These are phyloP conservation scores for Chinchilla lanigera DNA, from an alignment of 2,113 vertebrate genomes.

Conservation along the genomic window DNA sequence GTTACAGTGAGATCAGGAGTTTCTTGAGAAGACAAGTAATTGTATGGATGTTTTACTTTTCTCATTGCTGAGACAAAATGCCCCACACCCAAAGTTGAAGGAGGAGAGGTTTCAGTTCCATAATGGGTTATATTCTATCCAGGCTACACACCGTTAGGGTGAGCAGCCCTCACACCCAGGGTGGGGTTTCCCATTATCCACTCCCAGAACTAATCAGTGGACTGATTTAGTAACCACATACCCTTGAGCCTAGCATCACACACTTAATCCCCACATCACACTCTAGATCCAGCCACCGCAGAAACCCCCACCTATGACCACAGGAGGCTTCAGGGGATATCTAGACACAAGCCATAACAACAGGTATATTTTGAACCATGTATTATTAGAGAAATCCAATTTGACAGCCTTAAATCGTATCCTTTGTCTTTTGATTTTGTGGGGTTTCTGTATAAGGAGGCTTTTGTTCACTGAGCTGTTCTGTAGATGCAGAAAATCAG, in stretches of 20 bases:
- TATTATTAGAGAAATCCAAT: neutral
- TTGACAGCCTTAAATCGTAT: neutral
- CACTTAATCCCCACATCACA: too few species aligned
- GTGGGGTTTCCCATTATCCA: neutral
- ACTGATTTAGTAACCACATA: neutral
- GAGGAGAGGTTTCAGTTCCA: too few species aligned
- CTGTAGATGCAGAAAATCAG: neutral
- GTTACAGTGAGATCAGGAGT: neutral
- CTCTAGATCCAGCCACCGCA: too few species aligned
- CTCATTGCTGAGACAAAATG: neutral
- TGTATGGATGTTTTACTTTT: neutral
- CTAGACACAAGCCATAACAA: neutral
- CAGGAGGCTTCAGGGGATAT: neutral
- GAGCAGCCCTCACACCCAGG: neutral
- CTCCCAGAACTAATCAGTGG: neutral
- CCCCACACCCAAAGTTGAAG: neutral
- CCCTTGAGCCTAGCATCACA: neutral
- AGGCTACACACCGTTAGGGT: neutral
- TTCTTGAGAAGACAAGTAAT: neutral
- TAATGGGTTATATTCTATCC: neutral
- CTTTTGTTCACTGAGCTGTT: neutral
- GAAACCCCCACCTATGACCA: neutral
- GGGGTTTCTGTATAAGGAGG: neutral
- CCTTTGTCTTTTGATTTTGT: neutral
- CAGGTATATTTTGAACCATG: neutral